phyloP scores from a whole-genome alignment of 2,888 invertebrate species.

The Silvanus unidentatus region DNA sequence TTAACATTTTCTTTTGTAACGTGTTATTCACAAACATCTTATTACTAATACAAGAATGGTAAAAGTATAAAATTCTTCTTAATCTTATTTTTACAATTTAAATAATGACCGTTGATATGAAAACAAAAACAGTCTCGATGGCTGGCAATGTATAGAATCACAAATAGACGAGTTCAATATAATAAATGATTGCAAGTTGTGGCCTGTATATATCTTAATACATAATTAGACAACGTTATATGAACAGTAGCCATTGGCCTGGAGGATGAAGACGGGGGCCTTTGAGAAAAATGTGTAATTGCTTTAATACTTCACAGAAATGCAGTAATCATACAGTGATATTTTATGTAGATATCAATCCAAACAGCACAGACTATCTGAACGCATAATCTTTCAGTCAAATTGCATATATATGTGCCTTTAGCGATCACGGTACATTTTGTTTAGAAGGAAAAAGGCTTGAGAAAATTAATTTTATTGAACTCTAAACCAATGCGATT shows the following conservation, averaged over 20 bases:
- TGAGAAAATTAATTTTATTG: slow-evolving; percentile 16
- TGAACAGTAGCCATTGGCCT: slow-evolving; percentile 33
- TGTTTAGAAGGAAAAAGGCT: slow-evolving; percentile 5
- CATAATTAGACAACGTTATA: slow-evolving; percentile 31
- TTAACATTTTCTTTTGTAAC: too few relatives aligned
- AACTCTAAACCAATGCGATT: too few relatives aligned
- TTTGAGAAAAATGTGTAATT: slow-evolving; percentile 35
- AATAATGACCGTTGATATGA: slow-evolving; percentile 31
- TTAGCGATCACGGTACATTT: slow-evolving; percentile 35
- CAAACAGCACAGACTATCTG: slow-evolving; percentile 31
- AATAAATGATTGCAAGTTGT: slow-evolving; percentile 29
- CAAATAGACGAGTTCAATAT: slow-evolving; percentile 26
- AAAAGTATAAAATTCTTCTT: neutral
- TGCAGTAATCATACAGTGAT: slow-evolving; percentile 39
- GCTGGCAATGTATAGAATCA: neutral
- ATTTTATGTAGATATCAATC: slow-evolving; percentile 39
- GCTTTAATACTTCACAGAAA: slow-evolving; percentile 36
- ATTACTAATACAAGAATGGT: neutral
- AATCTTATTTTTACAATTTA: slow-evolving; percentile 21
- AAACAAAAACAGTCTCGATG: slow-evolving; percentile 23
- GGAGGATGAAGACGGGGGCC: slow-evolving; percentile 18
- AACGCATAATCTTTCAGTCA: slow-evolving; percentile 37
- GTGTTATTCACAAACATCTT: too few relatives aligned
- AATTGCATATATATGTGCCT: slow-evolving; percentile 36
- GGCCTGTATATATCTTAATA: slow-evolving; percentile 29